Evolutionary conservation across 2,888 invertebrate species (phyloP).

Genomic region (Falcaria lacertinaria): DNA sequence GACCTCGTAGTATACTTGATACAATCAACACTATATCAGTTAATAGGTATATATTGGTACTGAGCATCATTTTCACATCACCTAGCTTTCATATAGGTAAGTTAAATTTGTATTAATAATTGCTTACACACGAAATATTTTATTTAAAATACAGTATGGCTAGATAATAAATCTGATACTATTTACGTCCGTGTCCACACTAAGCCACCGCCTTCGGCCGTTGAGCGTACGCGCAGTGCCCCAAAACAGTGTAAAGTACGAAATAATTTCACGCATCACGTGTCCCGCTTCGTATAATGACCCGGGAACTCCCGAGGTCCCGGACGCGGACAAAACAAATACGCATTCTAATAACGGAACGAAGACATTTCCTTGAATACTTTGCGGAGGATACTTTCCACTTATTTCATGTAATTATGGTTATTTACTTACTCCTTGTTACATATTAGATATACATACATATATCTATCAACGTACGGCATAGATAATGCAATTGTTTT

Average conservation of each 20-base stretch:
- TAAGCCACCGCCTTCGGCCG: conserved; percentile 28
- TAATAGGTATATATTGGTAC: no score
- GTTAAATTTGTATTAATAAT: no score
- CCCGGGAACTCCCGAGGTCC: conserved; percentile 54
- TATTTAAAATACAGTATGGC: background rate
- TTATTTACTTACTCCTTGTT: no score
- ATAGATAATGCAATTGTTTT: no score
- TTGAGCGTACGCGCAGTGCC: conserved; percentile 63
- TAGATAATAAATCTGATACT: background rate
- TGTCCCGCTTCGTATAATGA: conserved; percentile 69
- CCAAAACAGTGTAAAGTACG: conserved; percentile 74
- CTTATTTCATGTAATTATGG: background rate
- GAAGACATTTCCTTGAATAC: conserved; percentile 21
- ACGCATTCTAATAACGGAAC: conserved; percentile 26
- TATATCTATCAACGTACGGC: no score
- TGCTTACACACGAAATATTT: no score
- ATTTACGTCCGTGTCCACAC: conserved; percentile 31
- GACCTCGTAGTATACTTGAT: no score
- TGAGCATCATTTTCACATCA: no score
- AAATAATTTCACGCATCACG: conserved; percentile 80
- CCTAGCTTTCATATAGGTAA: no score
- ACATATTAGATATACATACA: no score
- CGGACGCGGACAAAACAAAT: conserved; percentile 62
- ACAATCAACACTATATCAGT: no score
- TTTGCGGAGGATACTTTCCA: conserved; percentile 15